Evolutionary conservation across 2,113 vertebrate genomes (phyloP), one percentile per base, ranked within the genome.

Genomic region (Theristicus caerulescens): DNA sequence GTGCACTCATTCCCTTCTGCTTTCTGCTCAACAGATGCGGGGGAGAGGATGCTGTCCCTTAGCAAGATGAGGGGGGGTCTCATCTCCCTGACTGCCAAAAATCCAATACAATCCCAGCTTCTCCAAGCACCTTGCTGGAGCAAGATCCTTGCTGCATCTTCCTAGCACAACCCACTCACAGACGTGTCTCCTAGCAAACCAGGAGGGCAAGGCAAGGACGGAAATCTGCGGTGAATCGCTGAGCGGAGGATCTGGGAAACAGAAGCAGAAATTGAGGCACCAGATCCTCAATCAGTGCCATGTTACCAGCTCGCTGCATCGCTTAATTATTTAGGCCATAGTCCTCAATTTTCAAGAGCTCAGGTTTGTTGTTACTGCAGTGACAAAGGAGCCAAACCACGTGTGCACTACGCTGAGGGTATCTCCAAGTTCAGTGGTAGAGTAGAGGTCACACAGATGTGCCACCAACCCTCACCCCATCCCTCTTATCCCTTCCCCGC

Each of bases 381-480:
- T 2, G 4, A 74, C 21, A 36, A 44, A 66, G 52, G 25, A 81
- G 32, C 32, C 54, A 38, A 82, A 36, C 13, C 36, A 44, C 1
- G 0, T 1, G 7, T 36, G 12, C 15, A 6, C 44, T 38, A 15
- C 2, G 0, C 36, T 24, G 61, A 51, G 44, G 16, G 34, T 15
- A 49, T 7, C 25, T 51, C 26, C 1, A 1, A 57, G 57, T 51
- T 24, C 36, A 32, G 21, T 18, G 36, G 59, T 3, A 46, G 26
- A 52, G n/a, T 5, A 54, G 42, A 70, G n/a, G 26, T 64, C 25
- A 64, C 26, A 18, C 14, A 71, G 58, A 57, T 71, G 26, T 38
- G 49, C 72, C 42, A 20, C 26, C 73, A 69, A 32, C 31, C 42
- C 32, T 65, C 65, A 24, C 36, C 36, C 31, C 57, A 36, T 55